These are phyloP conservation scores for Polyommatus iphigenia DNA, from an alignment of 2,888 invertebrate genomes.

Conservation along the genomic window DNA sequence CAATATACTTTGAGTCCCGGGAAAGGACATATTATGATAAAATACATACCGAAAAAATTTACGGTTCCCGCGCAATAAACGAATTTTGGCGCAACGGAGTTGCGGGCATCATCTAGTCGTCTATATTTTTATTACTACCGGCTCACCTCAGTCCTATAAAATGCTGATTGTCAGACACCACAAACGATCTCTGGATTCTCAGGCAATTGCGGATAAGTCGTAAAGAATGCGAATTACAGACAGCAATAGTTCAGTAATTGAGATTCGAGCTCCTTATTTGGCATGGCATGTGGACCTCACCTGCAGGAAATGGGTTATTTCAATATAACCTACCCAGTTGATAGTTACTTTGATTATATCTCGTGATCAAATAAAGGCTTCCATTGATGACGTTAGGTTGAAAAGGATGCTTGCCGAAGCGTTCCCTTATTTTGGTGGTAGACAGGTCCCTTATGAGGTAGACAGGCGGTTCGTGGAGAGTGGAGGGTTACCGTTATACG, in stretches of 20 bases:
- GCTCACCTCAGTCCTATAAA: neutral
- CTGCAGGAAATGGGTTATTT: neutral
- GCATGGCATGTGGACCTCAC: neutral
- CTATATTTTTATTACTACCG: neutral
- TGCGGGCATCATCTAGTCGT: no score
- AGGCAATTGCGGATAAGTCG: neutral
- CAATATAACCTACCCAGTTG: neutral
- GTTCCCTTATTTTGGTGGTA: no score
- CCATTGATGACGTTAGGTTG: neutral
- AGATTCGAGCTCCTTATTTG: neutral
- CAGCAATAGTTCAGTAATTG: constrained; percentile 1
- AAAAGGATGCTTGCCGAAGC: no score
- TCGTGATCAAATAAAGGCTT: neutral
- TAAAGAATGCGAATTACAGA: constrained; percentile 8
- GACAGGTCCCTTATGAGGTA: no score
- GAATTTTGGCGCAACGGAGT: no score
- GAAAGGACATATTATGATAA: no score
- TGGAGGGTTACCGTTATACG: no score
- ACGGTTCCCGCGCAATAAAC: no score
- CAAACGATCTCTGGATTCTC: neutral
- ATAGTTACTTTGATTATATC: neutral
- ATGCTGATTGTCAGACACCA: neutral
- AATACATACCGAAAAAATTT: no score
- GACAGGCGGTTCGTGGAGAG: no score
- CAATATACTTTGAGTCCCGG: no score